phyloP scores from a whole-genome alignment of 2,888 invertebrate species.

The Ochropleura plecta region DNA sequence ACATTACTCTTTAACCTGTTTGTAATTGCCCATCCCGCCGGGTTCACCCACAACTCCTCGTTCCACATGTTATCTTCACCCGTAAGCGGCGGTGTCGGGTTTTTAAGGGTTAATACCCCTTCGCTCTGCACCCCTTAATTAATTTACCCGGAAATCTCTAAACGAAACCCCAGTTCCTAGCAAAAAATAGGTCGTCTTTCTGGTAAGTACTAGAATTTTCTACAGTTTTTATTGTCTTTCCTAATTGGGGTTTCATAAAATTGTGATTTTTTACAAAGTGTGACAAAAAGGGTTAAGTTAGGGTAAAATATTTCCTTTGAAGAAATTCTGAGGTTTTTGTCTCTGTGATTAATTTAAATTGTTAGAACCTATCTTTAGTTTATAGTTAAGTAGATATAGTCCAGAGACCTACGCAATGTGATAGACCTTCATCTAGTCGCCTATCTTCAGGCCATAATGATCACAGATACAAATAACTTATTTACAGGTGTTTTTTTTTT shows the following conservation, averaged over 20 bases:
- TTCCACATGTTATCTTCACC: conserved; percentile 44
- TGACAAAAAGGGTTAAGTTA: conserved; percentile 24
- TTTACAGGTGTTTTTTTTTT: too few relatives aligned
- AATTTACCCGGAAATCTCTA: conserved; percentile 51
- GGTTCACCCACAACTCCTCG: conserved; percentile 18
- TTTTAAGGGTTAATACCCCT: conserved; percentile 32
- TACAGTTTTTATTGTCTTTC: conserved; percentile 17
- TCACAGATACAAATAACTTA: background rate
- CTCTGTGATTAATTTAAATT: background rate
- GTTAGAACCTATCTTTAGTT: background rate
- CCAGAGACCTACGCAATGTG: background rate
- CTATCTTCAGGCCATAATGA: background rate
- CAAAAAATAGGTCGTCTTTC: conserved; percentile 28
- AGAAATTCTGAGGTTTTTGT: background rate
- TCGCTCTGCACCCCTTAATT: conserved; percentile 31
- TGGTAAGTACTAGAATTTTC: conserved; percentile 22
- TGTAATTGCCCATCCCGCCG: conserved; percentile 39
- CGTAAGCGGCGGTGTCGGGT: conserved; percentile 42
- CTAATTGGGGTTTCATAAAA: conserved; percentile 40
- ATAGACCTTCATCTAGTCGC: background rate
- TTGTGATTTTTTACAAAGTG: background rate
- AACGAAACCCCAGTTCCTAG: conserved; percentile 33
- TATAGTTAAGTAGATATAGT: background rate
- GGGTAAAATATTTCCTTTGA: conserved; percentile 17
- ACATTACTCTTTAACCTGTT: conserved; percentile 37